Conservation (phyloP, 64 coral and sea anemone species). For the Stichodactyla mertensii region DNA sequence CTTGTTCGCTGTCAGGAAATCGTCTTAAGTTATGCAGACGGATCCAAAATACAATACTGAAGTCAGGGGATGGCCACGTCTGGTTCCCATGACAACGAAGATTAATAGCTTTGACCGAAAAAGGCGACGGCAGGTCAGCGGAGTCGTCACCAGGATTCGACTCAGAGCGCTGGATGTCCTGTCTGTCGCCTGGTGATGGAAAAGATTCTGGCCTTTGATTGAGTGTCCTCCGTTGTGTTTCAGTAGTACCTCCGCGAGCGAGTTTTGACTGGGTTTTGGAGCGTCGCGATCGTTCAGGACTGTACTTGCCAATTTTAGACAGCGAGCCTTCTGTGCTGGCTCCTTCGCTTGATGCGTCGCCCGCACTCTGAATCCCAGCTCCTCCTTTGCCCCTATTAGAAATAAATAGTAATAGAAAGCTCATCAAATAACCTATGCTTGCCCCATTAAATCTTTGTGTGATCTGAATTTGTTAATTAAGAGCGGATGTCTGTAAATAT, state of each 20-base stretch:
- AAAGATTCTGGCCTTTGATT: not conserved
- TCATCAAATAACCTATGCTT: no score
- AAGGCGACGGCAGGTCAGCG: conserved; percentile 36
- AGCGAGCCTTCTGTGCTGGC: conserved; percentile 15
- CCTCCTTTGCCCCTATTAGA: not conserved
- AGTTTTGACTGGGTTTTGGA: not conserved
- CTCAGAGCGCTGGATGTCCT: conserved; percentile 6
- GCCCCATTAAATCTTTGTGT: no score
- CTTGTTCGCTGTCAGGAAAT: not conserved
- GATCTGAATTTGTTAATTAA: no score
- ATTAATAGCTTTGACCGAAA: conserved; percentile 31
- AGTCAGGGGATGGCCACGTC: conserved; percentile 23
- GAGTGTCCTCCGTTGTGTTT: not conserved
- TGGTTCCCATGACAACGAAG: conserved; percentile 42
- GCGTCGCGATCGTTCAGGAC: conserved; percentile 14
- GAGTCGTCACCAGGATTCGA: conserved; percentile 5
- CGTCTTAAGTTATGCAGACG: conserved; percentile 19
- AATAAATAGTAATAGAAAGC: not conserved
- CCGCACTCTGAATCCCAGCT: not conserved
- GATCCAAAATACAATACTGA: conserved; percentile 50
- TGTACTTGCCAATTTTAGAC: conserved; percentile 8
- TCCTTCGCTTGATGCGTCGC: conserved; percentile 32
- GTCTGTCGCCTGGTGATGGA: not conserved
- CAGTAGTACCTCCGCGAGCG: not conserved
- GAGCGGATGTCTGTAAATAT: no score